phyloP scores from a whole-genome alignment of 2,113 vertebrate genomes.

The Esox niger region DNA sequence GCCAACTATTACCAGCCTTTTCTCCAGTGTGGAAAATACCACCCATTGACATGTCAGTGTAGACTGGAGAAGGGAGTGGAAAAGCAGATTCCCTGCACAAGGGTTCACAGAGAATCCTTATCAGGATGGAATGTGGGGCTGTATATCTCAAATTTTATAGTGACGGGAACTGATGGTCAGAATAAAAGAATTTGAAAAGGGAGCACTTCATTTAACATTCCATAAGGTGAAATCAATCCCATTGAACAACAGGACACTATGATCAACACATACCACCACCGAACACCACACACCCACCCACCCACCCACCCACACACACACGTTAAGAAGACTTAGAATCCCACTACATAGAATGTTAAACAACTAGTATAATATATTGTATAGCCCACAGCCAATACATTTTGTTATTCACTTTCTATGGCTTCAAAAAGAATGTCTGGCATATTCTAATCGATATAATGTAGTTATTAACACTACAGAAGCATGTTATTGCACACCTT shows the following conservation, averaged over 20 bases:
- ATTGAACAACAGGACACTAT: slow-evolving; percentile 51
- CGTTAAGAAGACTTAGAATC: slow-evolving; percentile 22
- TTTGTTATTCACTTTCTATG: too few relatives aligned
- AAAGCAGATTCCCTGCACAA: slow-evolving; percentile 13
- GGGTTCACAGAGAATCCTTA: slow-evolving; percentile 17
- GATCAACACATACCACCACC: neutral
- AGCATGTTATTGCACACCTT: too few relatives aligned
- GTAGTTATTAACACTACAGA: too few relatives aligned
- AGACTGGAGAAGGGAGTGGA: slow-evolving; percentile 3
- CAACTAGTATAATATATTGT: too few relatives aligned
- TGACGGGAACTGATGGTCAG: neutral
- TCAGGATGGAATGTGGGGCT: neutral
- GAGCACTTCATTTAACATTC: slow-evolving; percentile 15
- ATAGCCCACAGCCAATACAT: too few relatives aligned
- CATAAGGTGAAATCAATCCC: slow-evolving; percentile 26
- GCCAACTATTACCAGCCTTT: neutral
- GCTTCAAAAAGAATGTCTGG: too few relatives aligned
- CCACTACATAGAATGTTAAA: too few relatives aligned
- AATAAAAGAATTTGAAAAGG: neutral
- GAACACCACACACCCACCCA: too few relatives aligned
- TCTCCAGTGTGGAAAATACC: slow-evolving; percentile 31
- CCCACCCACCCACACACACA: slow-evolving; percentile 57
- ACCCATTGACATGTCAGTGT: neutral
- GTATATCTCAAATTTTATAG: neutral
- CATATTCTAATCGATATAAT: slow-evolving; percentile 17